Evolutionary conservation across 1,140 invertebrate species (phyloP).

Genomic region (Psix sp.): DNA sequence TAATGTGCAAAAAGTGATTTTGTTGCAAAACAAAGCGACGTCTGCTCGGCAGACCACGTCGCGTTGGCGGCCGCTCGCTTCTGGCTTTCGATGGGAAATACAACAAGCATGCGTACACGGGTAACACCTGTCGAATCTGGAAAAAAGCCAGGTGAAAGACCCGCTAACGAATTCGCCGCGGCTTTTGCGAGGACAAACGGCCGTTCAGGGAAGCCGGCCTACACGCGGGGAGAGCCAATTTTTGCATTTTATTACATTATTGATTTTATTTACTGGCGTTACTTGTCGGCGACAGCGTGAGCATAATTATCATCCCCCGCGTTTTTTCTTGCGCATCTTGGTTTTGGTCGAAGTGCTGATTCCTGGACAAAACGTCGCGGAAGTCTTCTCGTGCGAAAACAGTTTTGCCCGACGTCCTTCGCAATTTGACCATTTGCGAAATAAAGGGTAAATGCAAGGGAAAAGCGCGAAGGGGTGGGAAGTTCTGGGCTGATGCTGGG

Average conservation of each 20-base stretch:
- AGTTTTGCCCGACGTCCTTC: neutral
- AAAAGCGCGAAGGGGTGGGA: constrained; percentile 9
- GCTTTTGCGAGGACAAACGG: too few relatives aligned
- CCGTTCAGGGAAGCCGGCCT: too few relatives aligned
- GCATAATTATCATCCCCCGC: neutral
- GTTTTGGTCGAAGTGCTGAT: too few relatives aligned
- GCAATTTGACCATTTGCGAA: constrained; percentile 18
- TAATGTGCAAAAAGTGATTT: too few relatives aligned
- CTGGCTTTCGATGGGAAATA: too few relatives aligned
- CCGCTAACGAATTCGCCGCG: neutral
- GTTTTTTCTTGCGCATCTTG: neutral
- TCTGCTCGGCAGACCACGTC: too few relatives aligned
- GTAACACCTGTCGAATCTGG: neutral
- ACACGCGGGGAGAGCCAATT: neutral
- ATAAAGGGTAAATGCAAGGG: constrained; percentile 13
- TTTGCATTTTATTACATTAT: constrained; percentile 22
- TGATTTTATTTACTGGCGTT: constrained; percentile 20
- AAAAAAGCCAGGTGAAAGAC: neutral
- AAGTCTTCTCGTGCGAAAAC: neutral
- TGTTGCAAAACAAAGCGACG: too few relatives aligned
- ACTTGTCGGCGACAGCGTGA: neutral
- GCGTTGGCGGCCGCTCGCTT: too few relatives aligned
- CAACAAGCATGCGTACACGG: neutral
- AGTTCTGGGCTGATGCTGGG: constrained; percentile 46
- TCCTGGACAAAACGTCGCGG: too few relatives aligned